Evolutionary conservation across 2,113 vertebrate genomes (phyloP).

Genomic region (Narcine bancroftii): DNA sequence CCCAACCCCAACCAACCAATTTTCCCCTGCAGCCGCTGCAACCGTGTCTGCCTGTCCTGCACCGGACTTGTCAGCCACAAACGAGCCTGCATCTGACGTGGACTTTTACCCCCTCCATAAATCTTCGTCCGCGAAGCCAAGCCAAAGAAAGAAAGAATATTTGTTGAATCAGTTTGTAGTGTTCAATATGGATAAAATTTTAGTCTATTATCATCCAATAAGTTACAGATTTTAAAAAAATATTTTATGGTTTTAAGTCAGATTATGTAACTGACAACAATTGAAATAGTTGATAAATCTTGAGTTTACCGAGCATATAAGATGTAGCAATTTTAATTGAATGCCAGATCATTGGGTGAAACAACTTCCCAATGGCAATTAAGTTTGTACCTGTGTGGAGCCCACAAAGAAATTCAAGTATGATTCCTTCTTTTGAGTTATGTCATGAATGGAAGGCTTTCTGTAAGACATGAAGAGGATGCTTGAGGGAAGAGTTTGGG

Average conservation of each 20-base stretch:
- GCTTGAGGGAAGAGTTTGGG: neutral
- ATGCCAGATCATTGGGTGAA: neutral
- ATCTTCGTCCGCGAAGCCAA: no score
- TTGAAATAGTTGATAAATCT: neutral
- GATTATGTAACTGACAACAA: neutral
- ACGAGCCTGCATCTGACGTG: no score
- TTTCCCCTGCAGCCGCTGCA: no score
- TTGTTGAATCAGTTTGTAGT: neutral
- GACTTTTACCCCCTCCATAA: no score
- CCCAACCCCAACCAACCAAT: no score
- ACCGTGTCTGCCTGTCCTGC: no score
- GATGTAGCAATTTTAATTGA: neutral
- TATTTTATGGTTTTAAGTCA: neutral
- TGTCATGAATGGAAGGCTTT: neutral
- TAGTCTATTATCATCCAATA: neutral
- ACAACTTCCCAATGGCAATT: neutral
- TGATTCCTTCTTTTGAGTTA: neutral
- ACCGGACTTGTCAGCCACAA: no score
- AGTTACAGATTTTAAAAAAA: neutral
- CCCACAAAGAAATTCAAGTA: neutral
- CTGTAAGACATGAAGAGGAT: neutral
- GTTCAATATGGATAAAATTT: neutral
- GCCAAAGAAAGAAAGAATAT: no score
- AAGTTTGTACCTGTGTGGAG: neutral
- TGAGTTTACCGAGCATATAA: neutral